These are phyloP conservation scores for Agrochola lychnidis DNA, from an alignment of 2,888 invertebrate genomes.

Conservation along the genomic window DNA sequence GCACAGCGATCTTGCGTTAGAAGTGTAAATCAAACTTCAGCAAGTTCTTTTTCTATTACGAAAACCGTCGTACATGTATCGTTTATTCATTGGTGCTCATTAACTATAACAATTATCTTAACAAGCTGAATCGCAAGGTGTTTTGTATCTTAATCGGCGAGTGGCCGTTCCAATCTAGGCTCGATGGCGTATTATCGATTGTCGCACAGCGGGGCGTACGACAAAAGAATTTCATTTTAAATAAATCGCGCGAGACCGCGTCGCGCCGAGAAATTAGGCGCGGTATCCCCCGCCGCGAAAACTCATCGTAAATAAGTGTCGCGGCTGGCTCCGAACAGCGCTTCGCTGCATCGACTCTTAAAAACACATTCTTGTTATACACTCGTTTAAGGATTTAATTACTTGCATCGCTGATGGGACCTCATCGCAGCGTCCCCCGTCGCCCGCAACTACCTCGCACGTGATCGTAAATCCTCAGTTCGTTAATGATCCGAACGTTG, in stretches of 20 bases:
- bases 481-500: constrained; percentile 86
- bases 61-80: constrained; percentile 29
- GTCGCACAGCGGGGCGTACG: constrained; percentile 86
- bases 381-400: constrained; percentile 90
- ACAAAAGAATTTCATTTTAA: constrained; percentile 88
- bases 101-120: constrained; percentile 76
- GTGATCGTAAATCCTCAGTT: constrained; percentile 88
- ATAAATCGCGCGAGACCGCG: constrained; percentile 89
- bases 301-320: constrained; percentile 89
- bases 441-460: constrained; percentile 74
- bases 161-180: constrained; percentile 83
- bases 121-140: constrained; percentile 78
- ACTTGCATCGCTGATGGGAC: constrained; percentile 84
- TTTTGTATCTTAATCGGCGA: constrained; percentile 86
- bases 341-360: constrained; percentile 79
- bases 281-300: constrained; percentile 88
- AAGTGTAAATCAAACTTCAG: constrained; percentile 44
- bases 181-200: constrained; percentile 85
- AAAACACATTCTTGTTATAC: constrained; percentile 88
- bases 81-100: constrained; percentile 68
- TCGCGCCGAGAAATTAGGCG: constrained; percentile 89
- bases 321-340: constrained; percentile 76
- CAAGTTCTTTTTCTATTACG: constrained; percentile 15
- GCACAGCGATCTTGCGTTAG: constrained; percentile 12
- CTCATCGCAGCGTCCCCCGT: constrained; percentile 63